These are phyloP conservation scores for Odobenus rosmarus DNA, from an alignment of 2,113 vertebrate species.

Conservation along the genomic window DNA sequence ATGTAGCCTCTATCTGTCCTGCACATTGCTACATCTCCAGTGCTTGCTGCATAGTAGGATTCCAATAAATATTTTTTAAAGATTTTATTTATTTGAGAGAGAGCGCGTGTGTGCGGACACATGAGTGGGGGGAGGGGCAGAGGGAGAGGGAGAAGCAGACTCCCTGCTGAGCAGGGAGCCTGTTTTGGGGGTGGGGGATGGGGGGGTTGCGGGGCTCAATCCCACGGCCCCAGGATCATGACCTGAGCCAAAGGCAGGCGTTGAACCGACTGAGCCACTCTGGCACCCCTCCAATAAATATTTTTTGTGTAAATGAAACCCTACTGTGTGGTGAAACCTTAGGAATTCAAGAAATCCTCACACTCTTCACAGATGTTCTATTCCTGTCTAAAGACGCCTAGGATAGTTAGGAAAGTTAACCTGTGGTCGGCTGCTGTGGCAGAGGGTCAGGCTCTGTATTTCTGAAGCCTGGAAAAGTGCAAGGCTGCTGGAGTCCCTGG, in stretches of 20 bases:
- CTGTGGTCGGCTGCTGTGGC: not conserved
- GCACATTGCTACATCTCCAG: not conserved
- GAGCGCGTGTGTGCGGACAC: not conserved
- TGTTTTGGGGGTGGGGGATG: no score
- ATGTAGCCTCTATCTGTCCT: not conserved
- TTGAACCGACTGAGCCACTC: not conserved
- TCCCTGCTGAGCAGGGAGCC: not conserved
- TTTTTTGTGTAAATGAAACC: not conserved
- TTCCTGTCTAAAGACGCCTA: not conserved
- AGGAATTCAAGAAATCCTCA: not conserved
- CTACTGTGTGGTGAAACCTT: not conserved
- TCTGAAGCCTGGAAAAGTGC: not conserved
- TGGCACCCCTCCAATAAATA: not conserved
- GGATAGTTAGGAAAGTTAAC: not conserved
- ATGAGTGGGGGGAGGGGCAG: not conserved
- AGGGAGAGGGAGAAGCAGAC: not conserved
- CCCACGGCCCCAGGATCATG: not conserved
- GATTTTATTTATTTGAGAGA: not conserved
- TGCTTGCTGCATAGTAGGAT: not conserved
- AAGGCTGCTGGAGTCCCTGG: not conserved
- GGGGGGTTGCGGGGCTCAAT: not conserved
- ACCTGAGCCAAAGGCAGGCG: not conserved
- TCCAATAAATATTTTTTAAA: not conserved
- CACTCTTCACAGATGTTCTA: not conserved
- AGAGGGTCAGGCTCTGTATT: not conserved